Conservation (phyloP, 2,888 invertebrate genomes). For the Autographa pulchrina region DNA sequence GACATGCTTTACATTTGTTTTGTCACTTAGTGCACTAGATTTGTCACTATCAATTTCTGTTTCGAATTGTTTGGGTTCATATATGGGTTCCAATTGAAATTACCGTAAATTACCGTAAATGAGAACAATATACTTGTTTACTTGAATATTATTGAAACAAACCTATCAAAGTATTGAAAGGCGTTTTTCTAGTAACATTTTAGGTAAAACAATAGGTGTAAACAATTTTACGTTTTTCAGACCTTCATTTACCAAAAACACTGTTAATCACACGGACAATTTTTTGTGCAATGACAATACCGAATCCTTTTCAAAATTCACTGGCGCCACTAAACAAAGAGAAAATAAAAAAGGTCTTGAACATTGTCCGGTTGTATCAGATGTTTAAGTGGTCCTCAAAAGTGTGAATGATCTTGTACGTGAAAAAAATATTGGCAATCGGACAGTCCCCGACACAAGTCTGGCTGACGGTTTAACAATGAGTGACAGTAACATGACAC, state of each 20-base stretch:
- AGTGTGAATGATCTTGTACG: constrained; percentile 53
- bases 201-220: not conserved
- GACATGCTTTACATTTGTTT: constrained; percentile 48
- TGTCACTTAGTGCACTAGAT: constrained; percentile 49
- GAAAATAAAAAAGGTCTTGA: constrained; percentile 45
- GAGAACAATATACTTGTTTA: constrained; percentile 1
- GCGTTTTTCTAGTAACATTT: not conserved
- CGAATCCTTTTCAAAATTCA: constrained; percentile 20
- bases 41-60: constrained; percentile 55
- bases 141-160: not conserved
- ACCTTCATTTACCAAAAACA: not conserved
- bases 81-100: constrained; percentile 32
- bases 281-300: constrained; percentile 20
- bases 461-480: constrained; percentile 41
- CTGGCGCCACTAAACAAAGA: constrained; percentile 63
- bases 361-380: constrained; percentile 41
- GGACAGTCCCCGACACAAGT: constrained; percentile 30
- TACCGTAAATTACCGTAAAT: not conserved
- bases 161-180: not conserved
- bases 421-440: constrained; percentile 50
- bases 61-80: constrained; percentile 35
- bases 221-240: not conserved
- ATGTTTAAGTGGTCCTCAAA: constrained; percentile 52
- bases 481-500: constrained; percentile 54
- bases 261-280: not conserved